Conservation (phyloP, 2,113 vertebrate species). For the Anolis sagrei region DNA sequence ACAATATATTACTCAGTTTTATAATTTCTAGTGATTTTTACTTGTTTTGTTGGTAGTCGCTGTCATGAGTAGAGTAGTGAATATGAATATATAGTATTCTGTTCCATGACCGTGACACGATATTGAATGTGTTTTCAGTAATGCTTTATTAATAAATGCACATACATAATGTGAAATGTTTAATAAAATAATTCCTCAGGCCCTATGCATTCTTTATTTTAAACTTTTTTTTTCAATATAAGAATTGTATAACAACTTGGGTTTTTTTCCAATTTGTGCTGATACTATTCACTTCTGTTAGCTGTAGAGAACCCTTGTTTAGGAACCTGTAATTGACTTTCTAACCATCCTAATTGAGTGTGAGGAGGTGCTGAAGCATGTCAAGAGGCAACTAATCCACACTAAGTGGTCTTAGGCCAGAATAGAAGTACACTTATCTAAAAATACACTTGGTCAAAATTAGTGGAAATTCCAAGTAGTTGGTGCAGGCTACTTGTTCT, state of each 20-base stretch:
- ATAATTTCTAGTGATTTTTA: background rate
- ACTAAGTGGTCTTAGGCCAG: background rate
- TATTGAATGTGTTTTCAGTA: background rate
- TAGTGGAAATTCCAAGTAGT: background rate
- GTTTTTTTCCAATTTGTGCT: background rate
- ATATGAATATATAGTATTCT: background rate
- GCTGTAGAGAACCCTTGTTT: constrained; percentile 10
- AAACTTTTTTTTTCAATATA: no score
- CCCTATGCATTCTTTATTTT: background rate
- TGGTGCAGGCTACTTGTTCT: background rate
- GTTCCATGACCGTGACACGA: background rate
- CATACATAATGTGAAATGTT: background rate
- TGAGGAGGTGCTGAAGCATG: background rate
- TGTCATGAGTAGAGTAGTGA: background rate
- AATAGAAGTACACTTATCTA: background rate
- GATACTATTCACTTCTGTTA: constrained; percentile 12
- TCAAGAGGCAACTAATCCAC: background rate
- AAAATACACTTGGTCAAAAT: background rate
- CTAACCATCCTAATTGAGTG: background rate
- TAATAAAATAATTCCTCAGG: background rate
- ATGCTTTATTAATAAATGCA: background rate
- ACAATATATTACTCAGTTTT: background rate
- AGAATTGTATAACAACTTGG: background rate
- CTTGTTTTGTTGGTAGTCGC: no score
- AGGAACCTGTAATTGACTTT: background rate